phyloP scores from a whole-genome alignment of 1,140 invertebrate genomes.

The Scaptomyza hsui region DNA sequence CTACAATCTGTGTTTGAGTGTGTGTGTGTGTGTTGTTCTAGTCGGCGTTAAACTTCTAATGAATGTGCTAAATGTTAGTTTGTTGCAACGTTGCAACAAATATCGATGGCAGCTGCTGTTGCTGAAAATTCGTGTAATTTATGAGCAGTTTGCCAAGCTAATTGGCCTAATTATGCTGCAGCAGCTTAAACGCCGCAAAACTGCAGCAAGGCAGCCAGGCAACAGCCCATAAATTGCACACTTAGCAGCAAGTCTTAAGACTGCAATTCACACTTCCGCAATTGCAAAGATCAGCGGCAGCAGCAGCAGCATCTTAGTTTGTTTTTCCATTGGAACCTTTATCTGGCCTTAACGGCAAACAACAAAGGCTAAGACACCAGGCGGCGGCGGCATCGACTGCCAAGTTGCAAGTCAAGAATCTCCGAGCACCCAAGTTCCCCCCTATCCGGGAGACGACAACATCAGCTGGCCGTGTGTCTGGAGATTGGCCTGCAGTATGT shows the following conservation, averaged over 20 bases:
- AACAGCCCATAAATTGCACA: constrained; percentile 43
- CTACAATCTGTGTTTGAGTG: background rate
- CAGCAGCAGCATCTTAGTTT: constrained; percentile 21
- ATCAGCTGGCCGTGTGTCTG: constrained; percentile 22
- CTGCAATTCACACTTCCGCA: constrained; percentile 76
- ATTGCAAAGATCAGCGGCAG: constrained; percentile 31
- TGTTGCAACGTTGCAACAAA: constrained; percentile 2
- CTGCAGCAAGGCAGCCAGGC: constrained; percentile 23
- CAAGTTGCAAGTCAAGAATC: constrained; percentile 56
- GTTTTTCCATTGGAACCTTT: constrained; percentile 34
- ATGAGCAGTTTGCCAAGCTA: constrained; percentile 70
- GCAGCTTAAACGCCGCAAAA: constrained; percentile 40
- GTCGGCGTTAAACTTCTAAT: constrained; percentile 58
- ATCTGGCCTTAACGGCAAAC: constrained; percentile 60
- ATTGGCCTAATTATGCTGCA: constrained; percentile 76
- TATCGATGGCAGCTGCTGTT: constrained; percentile 23
- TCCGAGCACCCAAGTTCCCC: constrained; percentile 50
- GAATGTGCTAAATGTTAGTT: constrained; percentile 58
- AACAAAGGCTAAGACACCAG: constrained; percentile 58
- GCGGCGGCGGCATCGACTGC: constrained; percentile 48
- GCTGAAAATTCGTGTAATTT: constrained; percentile 68
- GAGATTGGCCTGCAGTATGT: constrained; percentile 71
- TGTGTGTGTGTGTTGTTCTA: constrained; percentile 4
- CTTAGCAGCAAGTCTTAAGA: constrained; percentile 22
- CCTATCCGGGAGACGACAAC: constrained; percentile 23